Base-by-base conservation (phyloP, 2,888 invertebrate species). In the Orthosia cruda region DNA sequence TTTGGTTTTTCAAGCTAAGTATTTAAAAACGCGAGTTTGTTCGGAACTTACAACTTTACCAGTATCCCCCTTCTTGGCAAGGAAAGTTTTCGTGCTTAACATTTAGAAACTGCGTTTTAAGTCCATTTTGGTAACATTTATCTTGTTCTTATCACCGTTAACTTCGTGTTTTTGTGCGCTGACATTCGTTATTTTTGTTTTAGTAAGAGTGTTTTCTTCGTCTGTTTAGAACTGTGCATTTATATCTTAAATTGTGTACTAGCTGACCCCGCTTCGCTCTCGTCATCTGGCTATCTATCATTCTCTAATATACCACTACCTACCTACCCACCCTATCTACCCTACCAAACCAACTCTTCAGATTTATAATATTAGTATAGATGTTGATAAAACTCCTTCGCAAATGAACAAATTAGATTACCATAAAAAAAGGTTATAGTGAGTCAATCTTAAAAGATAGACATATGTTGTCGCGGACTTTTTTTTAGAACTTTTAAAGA, bases 61-160 rank as follows among this genome's bases (percentile, higher is more conserved):
- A 81, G 71, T 58, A 67, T 59, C 23, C 69, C 67, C 72, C 62
- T 77, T 55, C 54, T 73, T 23, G 40, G n/a, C 49, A 61, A 52
- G 20, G 47, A 77, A 81, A 81, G 66, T 81, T 81, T 73, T 4
- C 52, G 54, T 82, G 77, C 70, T 77, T 59, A 81, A 77, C 72
- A 70, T 70, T 77, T 64, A 59, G 65, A 58, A 81, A 72, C 72
- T 73, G 82, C 69, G 65, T 75, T 79, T 68, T 47, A 61, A 69
- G 71, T 81, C 49, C 68, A 71, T 81, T 77, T 72, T 63, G 58
- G 68, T 74, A 55, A 74, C 74, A 80, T 80, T 74, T 74, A 79
- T 69, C 61, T 71, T 77, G 50, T 68, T 61, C 67, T 57, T 64
- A 75, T 68, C 57, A 66, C 66, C 13, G 63, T 55, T 75, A 59